Evolutionary conservation across 92 coral and sea anemone species (phyloP), one percentile per base, ranked within the genome.

Genomic region (Paramuricea clavata): DNA sequence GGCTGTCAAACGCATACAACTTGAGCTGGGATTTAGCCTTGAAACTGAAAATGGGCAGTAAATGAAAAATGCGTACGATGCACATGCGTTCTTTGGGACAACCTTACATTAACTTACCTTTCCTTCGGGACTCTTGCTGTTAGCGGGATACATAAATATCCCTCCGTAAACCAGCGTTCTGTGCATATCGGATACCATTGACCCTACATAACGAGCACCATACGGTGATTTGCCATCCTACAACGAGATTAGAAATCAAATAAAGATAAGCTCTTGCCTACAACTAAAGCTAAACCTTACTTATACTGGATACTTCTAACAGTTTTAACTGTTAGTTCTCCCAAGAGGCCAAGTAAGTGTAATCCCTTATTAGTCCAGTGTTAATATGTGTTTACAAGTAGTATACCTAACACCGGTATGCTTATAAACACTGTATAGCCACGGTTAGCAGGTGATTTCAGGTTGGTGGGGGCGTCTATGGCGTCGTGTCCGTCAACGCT

Each of bases 111-210:
- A 2, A 28, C 80, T 41, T 49, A 95, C 98, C 95, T 95, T 97
- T 85, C 99, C 99, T 76, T 95, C 81, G 12, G 99, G 97, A 36
- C 91, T 89, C 85, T 97, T 94, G 81, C 90, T 94, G 86, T 91
- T 97, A 26, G 94, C 97, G 28, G 99, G 99, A 90, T 97, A 97
- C 99, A 97, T 97, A 67, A 97, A 97, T 69, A 97, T 97, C 12
- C 99, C 99, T 35, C 99, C 99, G 83, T 97, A 97, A 3, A 97
- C 97, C 54, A 97, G 88, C 8, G 99, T 97, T 78, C 99, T 91
- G 88, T 97, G 99, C 89, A 97, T 85, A 85, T 97, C 98, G 0
- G 99, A 97, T 56, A 97, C 99, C 99, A 97, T 97, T 19, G 99
- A 97, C 6, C 99, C 99, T 16, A 97, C 99, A 85, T 97, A 97